Evolutionary conservation across 2,797 vertebrate genomes (phyloP).

Genomic region (Pristis pectinata): DNA sequence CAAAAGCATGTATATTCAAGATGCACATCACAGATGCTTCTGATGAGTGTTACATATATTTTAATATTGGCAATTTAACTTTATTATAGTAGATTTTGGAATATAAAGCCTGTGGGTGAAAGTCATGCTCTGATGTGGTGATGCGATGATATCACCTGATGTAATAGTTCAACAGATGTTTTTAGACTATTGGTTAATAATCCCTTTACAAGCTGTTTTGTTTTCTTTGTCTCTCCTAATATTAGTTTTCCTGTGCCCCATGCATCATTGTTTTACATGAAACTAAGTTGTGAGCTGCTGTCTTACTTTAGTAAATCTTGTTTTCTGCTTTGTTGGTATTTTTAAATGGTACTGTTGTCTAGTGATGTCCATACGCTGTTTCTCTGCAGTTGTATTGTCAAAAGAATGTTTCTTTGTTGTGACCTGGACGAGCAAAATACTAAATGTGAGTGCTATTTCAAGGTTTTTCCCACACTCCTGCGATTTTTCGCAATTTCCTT

Average conservation of each 20-base stretch:
- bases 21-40: background rate
- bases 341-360: background rate
- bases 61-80: constrained; percentile 14
- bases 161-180: background rate
- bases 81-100: background rate
- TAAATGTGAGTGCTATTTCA: background rate
- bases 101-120: background rate
- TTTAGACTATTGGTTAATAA: background rate
- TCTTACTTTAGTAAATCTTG: background rate
- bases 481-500: background rate
- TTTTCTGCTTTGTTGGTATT: background rate
- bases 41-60: background rate
- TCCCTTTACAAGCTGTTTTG: background rate
- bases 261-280: background rate
- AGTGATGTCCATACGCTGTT: background rate
- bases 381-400: background rate
- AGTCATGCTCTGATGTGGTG: too few relatives aligned
- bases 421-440: background rate
- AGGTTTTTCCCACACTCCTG: too few relatives aligned
- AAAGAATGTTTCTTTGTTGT: background rate
- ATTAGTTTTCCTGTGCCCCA: background rate
- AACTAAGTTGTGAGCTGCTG: background rate
- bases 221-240: background rate
- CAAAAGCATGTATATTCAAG: background rate
- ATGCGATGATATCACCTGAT: background rate